A percentile compares a stretch with the other conserved stretches of the same genome.
Evolutionary conservation across 2,113 vertebrate species (phyloP).

Genomic region (Plectropomus leopardus): DNA sequence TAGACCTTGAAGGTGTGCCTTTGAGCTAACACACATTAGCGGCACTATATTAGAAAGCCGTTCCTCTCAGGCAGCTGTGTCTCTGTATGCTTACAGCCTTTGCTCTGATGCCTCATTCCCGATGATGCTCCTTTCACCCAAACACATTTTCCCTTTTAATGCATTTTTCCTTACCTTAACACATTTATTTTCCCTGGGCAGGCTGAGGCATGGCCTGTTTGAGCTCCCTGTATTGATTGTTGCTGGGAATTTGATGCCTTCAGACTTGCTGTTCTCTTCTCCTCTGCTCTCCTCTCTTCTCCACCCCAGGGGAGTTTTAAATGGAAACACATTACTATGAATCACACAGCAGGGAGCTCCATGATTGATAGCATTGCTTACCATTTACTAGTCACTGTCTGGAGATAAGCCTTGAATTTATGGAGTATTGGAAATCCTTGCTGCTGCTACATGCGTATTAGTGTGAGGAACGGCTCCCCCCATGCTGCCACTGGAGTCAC

Average conservation of each 20-base stretch:
- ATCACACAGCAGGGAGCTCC: conserved; percentile 81
- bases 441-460: conserved; percentile 79
- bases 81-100: conserved; percentile 28
- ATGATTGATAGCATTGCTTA: conserved; percentile 85
- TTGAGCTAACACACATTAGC: conserved; percentile 43
- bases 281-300: conserved; percentile 52
- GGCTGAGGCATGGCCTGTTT: conserved; percentile 60
- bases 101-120: conserved; percentile 52
- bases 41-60: conserved; percentile 22
- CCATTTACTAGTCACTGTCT: conserved; percentile 85
- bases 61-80: conserved; percentile 30
- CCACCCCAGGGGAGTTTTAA: conserved; percentile 76
- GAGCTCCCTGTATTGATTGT: conserved; percentile 77
- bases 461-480: conserved; percentile 61
- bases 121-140: conserved; percentile 54
- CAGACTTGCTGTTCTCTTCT: conserved; percentile 69
- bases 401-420: conserved; percentile 82
- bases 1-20: conserved; percentile 11
- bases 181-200: conserved; percentile 71
- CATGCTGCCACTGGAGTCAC: conserved; percentile 42
- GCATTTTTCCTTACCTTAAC: conserved; percentile 67
- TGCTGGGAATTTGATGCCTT: conserved; percentile 77
- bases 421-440: conserved; percentile 79
- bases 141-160: conserved; percentile 65
- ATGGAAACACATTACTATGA: conserved; percentile 86